Evolutionary conservation across 2,797 vertebrate species (phyloP).

Genomic region (Myiothlypis coronata): DNA sequence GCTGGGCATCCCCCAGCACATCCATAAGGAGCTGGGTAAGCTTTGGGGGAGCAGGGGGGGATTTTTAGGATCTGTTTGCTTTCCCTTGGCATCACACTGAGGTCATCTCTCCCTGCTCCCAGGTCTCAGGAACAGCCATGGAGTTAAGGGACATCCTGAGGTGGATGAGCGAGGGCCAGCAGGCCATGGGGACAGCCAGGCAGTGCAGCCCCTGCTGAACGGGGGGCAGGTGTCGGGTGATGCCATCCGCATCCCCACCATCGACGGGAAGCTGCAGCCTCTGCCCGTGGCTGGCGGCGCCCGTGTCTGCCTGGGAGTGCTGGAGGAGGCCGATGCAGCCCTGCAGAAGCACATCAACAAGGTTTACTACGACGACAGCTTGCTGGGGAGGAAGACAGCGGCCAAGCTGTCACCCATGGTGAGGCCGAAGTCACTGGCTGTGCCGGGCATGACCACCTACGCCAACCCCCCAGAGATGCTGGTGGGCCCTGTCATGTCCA

Average conservation of each 20-base stretch:
- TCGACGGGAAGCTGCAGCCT: constrained; percentile 77
- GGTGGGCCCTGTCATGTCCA: constrained; percentile 86
- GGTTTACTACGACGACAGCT: constrained; percentile 81
- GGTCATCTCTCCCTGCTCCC: not conserved
- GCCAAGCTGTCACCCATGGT: constrained; percentile 64
- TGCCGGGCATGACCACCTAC: constrained; percentile 85
- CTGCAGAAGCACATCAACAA: constrained; percentile 81
- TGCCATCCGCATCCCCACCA: constrained; percentile 76
- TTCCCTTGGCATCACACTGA: not conserved
- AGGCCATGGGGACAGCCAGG: fast-evolving
- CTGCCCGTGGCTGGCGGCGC: constrained; percentile 62
- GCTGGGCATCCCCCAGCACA: constrained; percentile 93
- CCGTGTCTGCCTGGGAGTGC: constrained; percentile 82
- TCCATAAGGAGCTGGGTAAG: constrained; percentile 93
- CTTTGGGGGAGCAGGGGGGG: fast-evolving
- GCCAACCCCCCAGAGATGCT: constrained; percentile 73
- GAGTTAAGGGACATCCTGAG: not conserved
- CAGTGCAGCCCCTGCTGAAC: constrained; percentile 8
- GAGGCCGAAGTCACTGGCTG: constrained; percentile 91
- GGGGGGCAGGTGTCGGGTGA: constrained; percentile 7
- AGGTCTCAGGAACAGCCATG: constrained; percentile 68
- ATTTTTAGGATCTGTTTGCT: not conserved
- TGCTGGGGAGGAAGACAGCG: constrained; percentile 70
- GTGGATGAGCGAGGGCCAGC: not conserved
- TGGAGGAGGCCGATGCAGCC: constrained; percentile 80